phyloP scores from a whole-genome alignment of 2,113 vertebrate species.

The Seriola quinqueradiata region DNA sequence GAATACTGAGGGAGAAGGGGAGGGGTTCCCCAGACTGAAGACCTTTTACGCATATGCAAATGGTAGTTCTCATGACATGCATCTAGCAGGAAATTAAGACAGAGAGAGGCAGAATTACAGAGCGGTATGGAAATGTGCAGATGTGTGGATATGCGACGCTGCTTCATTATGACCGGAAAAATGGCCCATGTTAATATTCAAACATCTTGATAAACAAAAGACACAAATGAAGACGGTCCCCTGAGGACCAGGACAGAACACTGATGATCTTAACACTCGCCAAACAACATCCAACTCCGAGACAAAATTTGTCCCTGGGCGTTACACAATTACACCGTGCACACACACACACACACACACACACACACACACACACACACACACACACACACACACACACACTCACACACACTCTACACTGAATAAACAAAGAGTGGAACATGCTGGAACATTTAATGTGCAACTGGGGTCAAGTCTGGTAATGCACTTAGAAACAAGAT shows the following conservation, averaged over 20 bases:
- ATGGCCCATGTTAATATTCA: conserved; percentile 75
- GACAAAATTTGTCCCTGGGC: conserved; percentile 51
- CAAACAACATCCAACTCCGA: conserved; percentile 54
- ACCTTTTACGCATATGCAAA: conserved; percentile 77
- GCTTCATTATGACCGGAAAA: conserved; percentile 75
- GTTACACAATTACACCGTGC: conserved; percentile 8
- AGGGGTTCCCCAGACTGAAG: conserved; percentile 58
- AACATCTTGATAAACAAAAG: conserved; percentile 82
- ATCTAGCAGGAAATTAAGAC: conserved; percentile 78
- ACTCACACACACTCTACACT: conserved; percentile 12
- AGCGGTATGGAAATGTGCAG: conserved; percentile 74
- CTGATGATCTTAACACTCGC: conserved; percentile 66
- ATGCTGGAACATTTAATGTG: conserved; percentile 71
- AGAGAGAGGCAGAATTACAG: conserved; percentile 66
- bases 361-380: background rate
- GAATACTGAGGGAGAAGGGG: conserved; percentile 27
- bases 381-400: conserved; percentile 8
- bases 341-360: conserved; percentile 8
- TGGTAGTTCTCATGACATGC: conserved; percentile 54
- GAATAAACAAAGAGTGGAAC: conserved; percentile 70
- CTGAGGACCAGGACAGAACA: conserved; percentile 58
- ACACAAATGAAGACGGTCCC: conserved; percentile 64
- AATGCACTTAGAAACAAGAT: conserved; percentile 73
- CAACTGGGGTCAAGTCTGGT: conserved; percentile 74
- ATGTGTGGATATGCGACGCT: conserved; percentile 71